phyloP scores from a whole-genome alignment of 2,888 invertebrate species.

The Piscicola geometra region DNA sequence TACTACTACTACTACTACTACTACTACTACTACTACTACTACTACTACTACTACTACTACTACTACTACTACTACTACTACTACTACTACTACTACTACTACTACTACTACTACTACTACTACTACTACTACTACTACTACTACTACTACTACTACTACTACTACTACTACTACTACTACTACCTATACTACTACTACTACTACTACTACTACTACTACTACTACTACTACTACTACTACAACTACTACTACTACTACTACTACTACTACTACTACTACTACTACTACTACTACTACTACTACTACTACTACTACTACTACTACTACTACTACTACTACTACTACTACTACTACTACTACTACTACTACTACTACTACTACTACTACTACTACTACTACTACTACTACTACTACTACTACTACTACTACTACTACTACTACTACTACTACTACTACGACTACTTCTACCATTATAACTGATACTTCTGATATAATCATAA shows the following conservation, averaged over 20 bases:
- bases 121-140: slow-evolving; percentile 18
- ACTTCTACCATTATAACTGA: slow-evolving; percentile 30
- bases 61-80: slow-evolving; percentile 24
- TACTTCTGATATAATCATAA: slow-evolving; percentile 13
- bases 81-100: slow-evolving; percentile 26
- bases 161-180: slow-evolving; percentile 24
- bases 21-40: slow-evolving; percentile 24
- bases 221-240: slow-evolving; percentile 22
- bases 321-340: slow-evolving; percentile 24
- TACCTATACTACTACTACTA: slow-evolving; percentile 5
- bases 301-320: slow-evolving; percentile 25
- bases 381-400: slow-evolving; percentile 37
- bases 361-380: slow-evolving; percentile 24
- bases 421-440: slow-evolving; percentile 33
- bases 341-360: slow-evolving; percentile 18
- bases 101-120: slow-evolving; percentile 19
- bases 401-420: slow-evolving; percentile 32
- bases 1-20: slow-evolving; percentile 25
- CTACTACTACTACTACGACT: slow-evolving; percentile 34
- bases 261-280: slow-evolving; percentile 22
- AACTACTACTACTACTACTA: slow-evolving; percentile 19
- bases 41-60: slow-evolving; percentile 23
- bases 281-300: slow-evolving; percentile 23
- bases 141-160: slow-evolving; percentile 24
- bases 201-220: slow-evolving; percentile 22